Percentiles rank a stretch among this genome's conserved stretches.
Conservation (phyloP, 2,113 vertebrate genomes). For the Danio rerio region DNA sequence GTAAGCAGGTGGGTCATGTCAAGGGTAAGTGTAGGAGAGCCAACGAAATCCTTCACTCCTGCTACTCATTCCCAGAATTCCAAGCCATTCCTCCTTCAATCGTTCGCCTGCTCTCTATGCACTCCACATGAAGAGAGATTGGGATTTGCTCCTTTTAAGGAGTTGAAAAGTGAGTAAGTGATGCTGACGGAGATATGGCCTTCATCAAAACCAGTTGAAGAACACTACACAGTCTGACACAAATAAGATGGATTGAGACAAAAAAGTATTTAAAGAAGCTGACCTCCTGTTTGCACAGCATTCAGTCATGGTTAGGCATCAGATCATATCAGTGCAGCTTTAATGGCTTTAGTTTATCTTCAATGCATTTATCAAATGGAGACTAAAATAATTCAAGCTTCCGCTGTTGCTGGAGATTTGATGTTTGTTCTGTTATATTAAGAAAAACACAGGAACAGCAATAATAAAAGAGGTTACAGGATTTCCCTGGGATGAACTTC, state of each 20-base stretch:
- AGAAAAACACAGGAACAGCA: neutral
- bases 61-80: slow-evolving; percentile 62
- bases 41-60: slow-evolving; percentile 17
- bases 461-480: slow-evolving; percentile 1
- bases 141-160: slow-evolving; percentile 71
- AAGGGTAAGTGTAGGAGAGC: neutral
- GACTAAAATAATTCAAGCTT: neutral
- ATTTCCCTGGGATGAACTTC: neutral
- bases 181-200: slow-evolving; percentile 35
- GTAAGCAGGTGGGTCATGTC: slow-evolving; percentile 42
- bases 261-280: neutral
- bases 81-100: slow-evolving; percentile 41
- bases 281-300: neutral
- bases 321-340: neutral
- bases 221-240: neutral
- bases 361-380: neutral
- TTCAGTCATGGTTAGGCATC: neutral
- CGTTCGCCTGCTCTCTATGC: slow-evolving; percentile 41
- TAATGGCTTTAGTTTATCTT: neutral
- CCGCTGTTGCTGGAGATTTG: neutral
- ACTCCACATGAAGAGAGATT: slow-evolving; percentile 55
- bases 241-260: neutral
- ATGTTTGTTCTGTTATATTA: neutral
- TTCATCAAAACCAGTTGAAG: slow-evolving; percentile 35
- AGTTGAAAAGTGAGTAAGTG: slow-evolving; percentile 39